Evolutionary conservation across 2,888 invertebrate genomes (phyloP).

Genomic region (Anagyrus pseudococci): DNA sequence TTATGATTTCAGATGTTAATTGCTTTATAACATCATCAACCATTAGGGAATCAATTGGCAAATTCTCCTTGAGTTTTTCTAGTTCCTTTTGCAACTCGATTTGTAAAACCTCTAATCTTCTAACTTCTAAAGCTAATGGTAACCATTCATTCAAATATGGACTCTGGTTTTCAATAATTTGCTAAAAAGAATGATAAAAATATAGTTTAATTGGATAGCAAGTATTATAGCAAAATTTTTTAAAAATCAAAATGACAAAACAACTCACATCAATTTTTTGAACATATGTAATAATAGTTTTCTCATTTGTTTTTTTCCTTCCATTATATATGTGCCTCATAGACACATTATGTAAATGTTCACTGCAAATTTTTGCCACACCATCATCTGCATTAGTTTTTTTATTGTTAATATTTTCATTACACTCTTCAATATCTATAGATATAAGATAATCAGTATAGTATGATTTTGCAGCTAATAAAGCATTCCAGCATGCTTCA

Average conservation of each 20-base stretch:
- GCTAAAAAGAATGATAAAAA: slow-evolving; percentile 17
- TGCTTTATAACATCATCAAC: slow-evolving; percentile 41
- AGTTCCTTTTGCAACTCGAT: slow-evolving; percentile 46
- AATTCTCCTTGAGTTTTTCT: slow-evolving; percentile 41
- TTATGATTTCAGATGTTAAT: slow-evolving; percentile 46
- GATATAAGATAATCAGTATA: slow-evolving; percentile 48
- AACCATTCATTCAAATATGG: slow-evolving; percentile 51
- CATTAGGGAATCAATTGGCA: slow-evolving; percentile 39
- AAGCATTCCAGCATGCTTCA: slow-evolving; percentile 49
- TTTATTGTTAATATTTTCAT: slow-evolving; percentile 14
- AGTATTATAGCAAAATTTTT: not conserved
- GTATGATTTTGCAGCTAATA: slow-evolving; percentile 46
- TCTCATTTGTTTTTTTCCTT: slow-evolving; percentile 41
- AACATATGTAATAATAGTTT: slow-evolving; percentile 47
- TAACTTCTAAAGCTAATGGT: slow-evolving; percentile 49
- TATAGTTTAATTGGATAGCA: not conserved
- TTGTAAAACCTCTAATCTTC: slow-evolving; percentile 49
- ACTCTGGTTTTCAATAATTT: slow-evolving; percentile 31
- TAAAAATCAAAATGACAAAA: not conserved
- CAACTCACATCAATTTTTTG: slow-evolving; percentile 50
- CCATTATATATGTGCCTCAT: slow-evolving; percentile 42
- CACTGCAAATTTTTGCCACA: slow-evolving; percentile 47
- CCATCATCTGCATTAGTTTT: slow-evolving; percentile 44
- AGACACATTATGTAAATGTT: slow-evolving; percentile 47
- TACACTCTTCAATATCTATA: slow-evolving; percentile 41